Evolutionary conservation across 2,797 vertebrate species (phyloP).

Genomic region (Selene dorsalis): DNA sequence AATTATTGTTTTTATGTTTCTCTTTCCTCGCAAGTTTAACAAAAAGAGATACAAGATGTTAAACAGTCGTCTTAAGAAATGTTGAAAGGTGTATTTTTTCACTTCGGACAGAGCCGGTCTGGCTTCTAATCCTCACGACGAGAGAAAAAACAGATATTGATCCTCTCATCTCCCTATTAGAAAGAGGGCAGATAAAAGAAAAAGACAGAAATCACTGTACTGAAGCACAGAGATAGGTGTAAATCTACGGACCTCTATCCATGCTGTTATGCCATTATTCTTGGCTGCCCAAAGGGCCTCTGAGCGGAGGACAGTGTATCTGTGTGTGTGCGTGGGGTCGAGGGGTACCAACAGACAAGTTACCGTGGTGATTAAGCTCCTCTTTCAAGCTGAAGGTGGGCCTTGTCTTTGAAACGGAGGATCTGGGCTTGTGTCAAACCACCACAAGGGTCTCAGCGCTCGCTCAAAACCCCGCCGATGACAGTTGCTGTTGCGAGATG

Average conservation of each 20-base stretch:
- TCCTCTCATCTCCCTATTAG: background rate
- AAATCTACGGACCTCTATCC: slow-evolving; percentile 28
- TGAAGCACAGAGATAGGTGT: slow-evolving; percentile 6
- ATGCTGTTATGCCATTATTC: slow-evolving; percentile 31
- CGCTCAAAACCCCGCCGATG: slow-evolving; percentile 58
- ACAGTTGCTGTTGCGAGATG: slow-evolving; percentile 66
- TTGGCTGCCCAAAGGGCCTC: slow-evolving; percentile 42
- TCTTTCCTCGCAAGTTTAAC: slow-evolving; percentile 31
- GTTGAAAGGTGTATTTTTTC: slow-evolving; percentile 14
- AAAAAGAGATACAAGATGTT: slow-evolving; percentile 22
- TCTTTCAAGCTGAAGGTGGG: slow-evolving; percentile 74
- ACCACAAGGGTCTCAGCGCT: slow-evolving; percentile 53
- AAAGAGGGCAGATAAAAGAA: background rate
- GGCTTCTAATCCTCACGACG: background rate
- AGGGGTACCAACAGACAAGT: slow-evolving; percentile 48
- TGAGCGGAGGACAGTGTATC: slow-evolving; percentile 31
- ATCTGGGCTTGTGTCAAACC: slow-evolving; percentile 63
- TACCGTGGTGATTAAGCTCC: slow-evolving; percentile 76
- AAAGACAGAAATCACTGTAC: background rate
- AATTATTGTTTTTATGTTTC: slow-evolving; percentile 42
- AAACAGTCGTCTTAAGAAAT: slow-evolving; percentile 10
- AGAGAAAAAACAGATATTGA: background rate
- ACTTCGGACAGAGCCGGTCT: background rate
- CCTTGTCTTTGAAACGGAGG: slow-evolving; percentile 68
- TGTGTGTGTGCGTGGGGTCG: slow-evolving; percentile 14